Conservation (phyloP, 2,113 vertebrate species). For the Xiphophorus couchianus region DNA sequence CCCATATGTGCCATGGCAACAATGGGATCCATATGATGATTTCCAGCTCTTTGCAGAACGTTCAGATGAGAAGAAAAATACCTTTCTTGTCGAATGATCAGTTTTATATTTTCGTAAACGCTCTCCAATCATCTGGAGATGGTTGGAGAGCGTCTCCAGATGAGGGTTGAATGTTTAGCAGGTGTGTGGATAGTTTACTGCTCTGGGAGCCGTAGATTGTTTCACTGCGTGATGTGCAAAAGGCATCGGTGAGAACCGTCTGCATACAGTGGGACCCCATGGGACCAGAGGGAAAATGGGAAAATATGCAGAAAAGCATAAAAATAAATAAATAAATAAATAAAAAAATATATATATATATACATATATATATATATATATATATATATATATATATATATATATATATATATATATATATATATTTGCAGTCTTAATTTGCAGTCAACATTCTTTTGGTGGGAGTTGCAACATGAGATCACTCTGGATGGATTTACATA, state of each 20-base stretch:
- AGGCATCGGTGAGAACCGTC: conserved; percentile 43
- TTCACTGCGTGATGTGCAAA: conserved; percentile 38
- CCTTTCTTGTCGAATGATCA: background rate
- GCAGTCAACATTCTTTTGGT: too few species aligned
- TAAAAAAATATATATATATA: too few species aligned
- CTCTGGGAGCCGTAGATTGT: conserved; percentile 13
- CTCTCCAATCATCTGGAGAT: background rate
- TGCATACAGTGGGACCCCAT: conserved; percentile 29
- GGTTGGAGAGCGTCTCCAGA: conserved; percentile 2
- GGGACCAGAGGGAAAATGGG: conserved; percentile 40
- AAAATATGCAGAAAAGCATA: conserved; percentile 24
- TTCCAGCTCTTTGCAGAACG: background rate
- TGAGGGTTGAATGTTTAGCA: conserved; percentile 49
- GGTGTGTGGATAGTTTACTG: conserved; percentile 36
- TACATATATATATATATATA: too few species aligned
- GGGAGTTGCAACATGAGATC: too few species aligned
- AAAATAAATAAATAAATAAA: too few species aligned
- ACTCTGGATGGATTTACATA: too few species aligned
- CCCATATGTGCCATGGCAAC: background rate
- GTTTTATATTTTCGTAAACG: background rate
- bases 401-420: too few species aligned
- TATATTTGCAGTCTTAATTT: too few species aligned
- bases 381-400: too few species aligned
- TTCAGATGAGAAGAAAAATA: conserved; percentile 6
- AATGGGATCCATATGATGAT: background rate